Base-by-base conservation (phyloP, 1,140 invertebrate genomes). In the Sinella curviseta region DNA sequence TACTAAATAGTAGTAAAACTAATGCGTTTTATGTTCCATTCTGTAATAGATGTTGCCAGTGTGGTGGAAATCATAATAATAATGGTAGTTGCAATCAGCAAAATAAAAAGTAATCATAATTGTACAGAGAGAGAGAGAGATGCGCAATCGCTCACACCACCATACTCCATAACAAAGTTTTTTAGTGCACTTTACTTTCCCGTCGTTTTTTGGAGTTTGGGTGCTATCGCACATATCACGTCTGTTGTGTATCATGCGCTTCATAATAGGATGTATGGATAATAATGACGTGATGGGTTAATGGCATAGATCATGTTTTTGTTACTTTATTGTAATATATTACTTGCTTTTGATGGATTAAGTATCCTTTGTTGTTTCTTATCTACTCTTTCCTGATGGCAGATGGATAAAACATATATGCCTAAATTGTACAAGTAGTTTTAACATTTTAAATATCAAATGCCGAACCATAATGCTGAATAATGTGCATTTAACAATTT, bases 1-100 rank as follows among this genome's bases (percentile, higher is more conserved):
- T 30, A 70, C 65, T 70, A 70, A 70, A 30, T 70, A 70, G 65
- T 70, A 70, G 65, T 70, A 70, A 70, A 70, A 70, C n/a, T 70
- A 70, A 70, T 70, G 31, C 65, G 1, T 70, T 31, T 70, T 70
- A 70, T 70, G 65, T 30, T 48, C 20, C 39, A 12, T 48, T 48
- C 20, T 48, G 8, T 48, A 20, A 12, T 20, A 12, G 39, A 12
- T 48, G 20, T 8, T 48, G 39, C 8, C 8, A 20, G 39, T 48
- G 20, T 48, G 8, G 39, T 48, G 20, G 39, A 48, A 48, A n/a
- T n/a, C n/a, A n/a, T n/a, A n/a, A n/a, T n/a, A n/a, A n/a, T n/a
- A 48, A 48, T 48, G 39, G 8, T 48, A 48, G 39, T 48, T 48
- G 39, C 39, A 48, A 48, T 48, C 39, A 33, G 28, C 24, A 70